Percentiles rank a stretch among this genome's conserved stretches.
Evolutionary conservation across 2,113 vertebrate species (phyloP).

Genomic region (Electrona antarctica): DNA sequence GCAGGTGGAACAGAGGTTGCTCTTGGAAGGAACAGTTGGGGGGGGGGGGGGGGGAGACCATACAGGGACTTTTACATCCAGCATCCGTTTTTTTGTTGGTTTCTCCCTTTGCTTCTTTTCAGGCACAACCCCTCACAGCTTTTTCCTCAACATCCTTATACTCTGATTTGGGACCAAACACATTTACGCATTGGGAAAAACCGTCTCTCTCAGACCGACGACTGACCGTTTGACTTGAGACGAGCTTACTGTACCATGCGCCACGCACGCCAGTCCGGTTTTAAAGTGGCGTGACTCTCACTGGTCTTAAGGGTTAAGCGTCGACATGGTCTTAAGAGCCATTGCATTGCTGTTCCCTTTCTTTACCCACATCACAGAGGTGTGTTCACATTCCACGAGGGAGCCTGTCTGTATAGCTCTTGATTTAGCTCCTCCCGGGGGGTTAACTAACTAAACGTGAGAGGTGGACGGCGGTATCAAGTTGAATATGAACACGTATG

Average conservation of each 20-base stretch:
- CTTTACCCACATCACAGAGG: conserved; percentile 33
- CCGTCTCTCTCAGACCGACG: conserved; percentile 6
- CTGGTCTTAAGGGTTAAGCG: conserved; percentile 1
- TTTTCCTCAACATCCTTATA: conserved; percentile 41
- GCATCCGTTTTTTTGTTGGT: conserved; percentile 42
- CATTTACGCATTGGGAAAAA: conserved; percentile 49
- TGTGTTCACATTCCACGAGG: conserved; percentile 64
- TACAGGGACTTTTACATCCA: conserved; percentile 45
- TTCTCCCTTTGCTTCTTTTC: conserved; percentile 38
- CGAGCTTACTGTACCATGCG: background rate
- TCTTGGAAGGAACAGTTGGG: conserved; percentile 8
- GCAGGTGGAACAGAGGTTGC: conserved; percentile 23
- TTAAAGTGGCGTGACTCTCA: conserved; percentile 24
- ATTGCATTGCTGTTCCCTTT: conserved; percentile 42
- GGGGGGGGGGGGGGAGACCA: background rate
- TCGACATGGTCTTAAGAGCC: conserved; percentile 39
- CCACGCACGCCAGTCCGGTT: conserved; percentile 6
- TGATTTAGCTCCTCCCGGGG: conserved; percentile 27
- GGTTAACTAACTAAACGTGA: conserved; percentile 1
- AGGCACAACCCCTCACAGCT: conserved; percentile 42
- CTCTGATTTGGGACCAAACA: conserved; percentile 65
- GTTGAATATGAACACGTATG: background rate
- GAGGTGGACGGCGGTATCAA: background rate
- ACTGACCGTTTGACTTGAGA: conserved; percentile 35
- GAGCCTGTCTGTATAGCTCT: conserved; percentile 33